Percentiles rank a stretch among this genome's conserved stretches.
These are phyloP conservation scores for Hiodon alosoides DNA, from an alignment of 2,113 vertebrate species.

Conservation along the genomic window DNA sequence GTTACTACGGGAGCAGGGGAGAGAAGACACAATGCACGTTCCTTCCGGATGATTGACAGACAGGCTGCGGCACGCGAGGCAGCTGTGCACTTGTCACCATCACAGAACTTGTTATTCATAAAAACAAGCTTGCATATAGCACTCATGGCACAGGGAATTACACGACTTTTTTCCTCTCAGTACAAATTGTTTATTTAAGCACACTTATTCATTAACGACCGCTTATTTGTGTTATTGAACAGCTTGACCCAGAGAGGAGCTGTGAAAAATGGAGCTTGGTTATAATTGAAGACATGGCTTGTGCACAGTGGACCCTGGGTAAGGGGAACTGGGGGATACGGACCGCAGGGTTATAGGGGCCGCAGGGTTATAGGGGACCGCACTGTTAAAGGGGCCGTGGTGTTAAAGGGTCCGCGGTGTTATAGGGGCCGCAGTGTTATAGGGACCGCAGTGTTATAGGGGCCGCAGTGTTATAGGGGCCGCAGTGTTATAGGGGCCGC, in stretches of 20 bases:
- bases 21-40: neutral
- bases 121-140: slow-evolving; percentile 14
- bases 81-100: slow-evolving; percentile 9
- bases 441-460: too few relatives aligned
- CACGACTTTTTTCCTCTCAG: slow-evolving; percentile 41
- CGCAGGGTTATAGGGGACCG: too few relatives aligned
- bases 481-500: too few relatives aligned
- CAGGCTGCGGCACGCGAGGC: neutral
- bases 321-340: too few relatives aligned
- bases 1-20: too few relatives aligned
- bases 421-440: too few relatives aligned
- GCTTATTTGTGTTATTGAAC: slow-evolving; percentile 24
- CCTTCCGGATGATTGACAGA: neutral
- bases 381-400: too few relatives aligned
- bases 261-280: slow-evolving; percentile 17
- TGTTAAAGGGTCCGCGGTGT: too few relatives aligned
- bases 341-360: too few relatives aligned
- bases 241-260: slow-evolving; percentile 9
- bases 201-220: slow-evolving; percentile 39
- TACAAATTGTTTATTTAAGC: slow-evolving; percentile 36
- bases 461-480: too few relatives aligned
- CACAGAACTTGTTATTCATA: slow-evolving; percentile 19
- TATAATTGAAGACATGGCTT: slow-evolving; percentile 24
- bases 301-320: too few relatives aligned
- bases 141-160: slow-evolving; percentile 28